These are phyloP conservation scores for Lepus townsendii DNA, from an alignment of 2,797 vertebrate genomes.

Conservation along the genomic window DNA sequence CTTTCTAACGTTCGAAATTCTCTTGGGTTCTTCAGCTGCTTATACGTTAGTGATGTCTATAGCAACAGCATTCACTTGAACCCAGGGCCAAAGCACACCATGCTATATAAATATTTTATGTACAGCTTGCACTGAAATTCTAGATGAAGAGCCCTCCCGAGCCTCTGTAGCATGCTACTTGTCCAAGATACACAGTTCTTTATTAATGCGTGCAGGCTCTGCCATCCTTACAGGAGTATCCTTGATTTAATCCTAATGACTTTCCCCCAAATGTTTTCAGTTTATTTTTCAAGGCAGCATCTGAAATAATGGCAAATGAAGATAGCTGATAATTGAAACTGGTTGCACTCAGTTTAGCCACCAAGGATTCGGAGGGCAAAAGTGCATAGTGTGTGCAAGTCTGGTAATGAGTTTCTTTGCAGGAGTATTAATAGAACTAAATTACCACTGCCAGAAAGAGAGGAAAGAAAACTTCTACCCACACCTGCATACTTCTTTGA, in stretches of 20 bases:
- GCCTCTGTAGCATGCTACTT: background rate
- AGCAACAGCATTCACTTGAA: background rate
- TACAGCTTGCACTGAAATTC: constrained; percentile 59
- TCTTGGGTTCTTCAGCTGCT: background rate
- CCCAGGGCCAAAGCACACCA: background rate
- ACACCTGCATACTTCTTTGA: background rate
- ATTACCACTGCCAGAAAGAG: background rate
- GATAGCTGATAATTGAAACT: background rate
- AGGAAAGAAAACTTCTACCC: background rate
- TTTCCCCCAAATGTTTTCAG: background rate
- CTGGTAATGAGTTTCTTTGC: background rate
- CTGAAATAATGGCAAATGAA: constrained; percentile 44
- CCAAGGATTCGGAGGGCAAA: background rate
- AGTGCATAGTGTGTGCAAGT: background rate
- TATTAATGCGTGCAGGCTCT: background rate
- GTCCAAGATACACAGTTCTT: background rate
- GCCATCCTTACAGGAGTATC: background rate
- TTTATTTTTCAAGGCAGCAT: constrained; percentile 13
- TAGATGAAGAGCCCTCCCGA: constrained; percentile 18
- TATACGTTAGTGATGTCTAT: fast-evolving
- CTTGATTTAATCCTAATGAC: background rate
- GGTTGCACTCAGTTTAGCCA: background rate
- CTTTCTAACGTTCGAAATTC: constrained; percentile 19
- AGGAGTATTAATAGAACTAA: background rate
- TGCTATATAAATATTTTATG: constrained; percentile 72